These are phyloP conservation scores for Toxonevra muliebris DNA, from an alignment of 2,888 invertebrate species.

Conservation along the genomic window DNA sequence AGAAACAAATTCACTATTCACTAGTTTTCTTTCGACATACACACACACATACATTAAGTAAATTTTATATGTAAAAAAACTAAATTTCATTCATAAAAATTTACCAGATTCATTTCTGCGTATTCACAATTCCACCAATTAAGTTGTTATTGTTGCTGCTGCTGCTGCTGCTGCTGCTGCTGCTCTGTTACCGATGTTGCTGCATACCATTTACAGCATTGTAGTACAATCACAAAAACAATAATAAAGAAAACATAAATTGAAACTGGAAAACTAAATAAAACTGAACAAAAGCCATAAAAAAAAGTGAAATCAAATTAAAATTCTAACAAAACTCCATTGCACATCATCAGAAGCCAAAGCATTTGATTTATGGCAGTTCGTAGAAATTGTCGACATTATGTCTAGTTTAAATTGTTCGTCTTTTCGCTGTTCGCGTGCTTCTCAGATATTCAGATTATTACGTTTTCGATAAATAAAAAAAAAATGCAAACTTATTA, in stretches of 20 bases:
- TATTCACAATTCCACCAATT: constrained; percentile 42
- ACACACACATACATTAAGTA: too few relatives aligned
- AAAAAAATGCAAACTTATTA: too few relatives aligned
- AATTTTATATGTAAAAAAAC: not conserved
- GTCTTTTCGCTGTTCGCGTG: too few relatives aligned
- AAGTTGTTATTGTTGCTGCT: constrained; percentile 22
- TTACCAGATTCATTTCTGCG: constrained; percentile 1
- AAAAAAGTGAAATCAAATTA: not conserved
- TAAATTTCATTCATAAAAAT: not conserved
- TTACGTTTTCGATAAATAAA: too few relatives aligned
- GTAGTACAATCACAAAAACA: not conserved
- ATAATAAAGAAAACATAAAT: not conserved
- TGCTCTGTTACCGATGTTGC: constrained; percentile 18
- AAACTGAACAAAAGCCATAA: not conserved
- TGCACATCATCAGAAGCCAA: constrained; percentile 28
- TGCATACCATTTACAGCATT: not conserved
- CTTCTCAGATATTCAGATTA: too few relatives aligned
- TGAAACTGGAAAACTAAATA: not conserved
- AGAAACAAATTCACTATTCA: too few relatives aligned
- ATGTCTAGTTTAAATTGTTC: constrained; percentile 44
- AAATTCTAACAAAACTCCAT: not conserved
- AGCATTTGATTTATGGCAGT: constrained; percentile 51
- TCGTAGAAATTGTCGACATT: constrained; percentile 54
- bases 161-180: constrained; percentile 1
- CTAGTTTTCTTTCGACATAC: too few relatives aligned